Evolutionary conservation across 2,888 invertebrate genomes (phyloP).

Genomic region (Cheilosia soror): DNA sequence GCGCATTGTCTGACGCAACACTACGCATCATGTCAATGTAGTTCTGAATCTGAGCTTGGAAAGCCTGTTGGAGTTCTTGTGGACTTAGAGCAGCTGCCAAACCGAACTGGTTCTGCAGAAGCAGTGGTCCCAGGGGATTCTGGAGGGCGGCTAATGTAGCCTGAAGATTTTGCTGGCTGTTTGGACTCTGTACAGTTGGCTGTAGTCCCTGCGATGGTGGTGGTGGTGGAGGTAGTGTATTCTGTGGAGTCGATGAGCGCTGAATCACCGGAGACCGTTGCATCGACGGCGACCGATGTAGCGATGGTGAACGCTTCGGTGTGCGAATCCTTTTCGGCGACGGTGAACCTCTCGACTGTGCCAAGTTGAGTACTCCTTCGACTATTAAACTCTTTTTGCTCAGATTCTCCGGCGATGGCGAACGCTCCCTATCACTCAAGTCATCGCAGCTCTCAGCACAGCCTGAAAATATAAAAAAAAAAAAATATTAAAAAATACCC

Average conservation of each 20-base stretch:
- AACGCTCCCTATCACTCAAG: slow-evolving; percentile 61
- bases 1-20: slow-evolving; percentile 79
- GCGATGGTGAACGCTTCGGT: slow-evolving; percentile 54
- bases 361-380: slow-evolving; percentile 80
- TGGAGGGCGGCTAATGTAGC: slow-evolving; percentile 79
- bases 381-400: slow-evolving; percentile 77
- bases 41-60: slow-evolving; percentile 82
- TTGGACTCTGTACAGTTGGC: slow-evolving; percentile 49
- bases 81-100: slow-evolving; percentile 78
- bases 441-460: slow-evolving; percentile 79
- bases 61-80: slow-evolving; percentile 81
- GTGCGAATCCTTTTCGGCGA: slow-evolving; percentile 76
- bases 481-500: slow-evolving; percentile 15
- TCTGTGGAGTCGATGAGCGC: slow-evolving; percentile 61
- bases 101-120: slow-evolving; percentile 80
- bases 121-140: slow-evolving; percentile 79
- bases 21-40: slow-evolving; percentile 83
- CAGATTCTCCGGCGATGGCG: slow-evolving; percentile 79
- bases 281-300: slow-evolving; percentile 34
- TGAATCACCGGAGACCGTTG: slow-evolving; percentile 32
- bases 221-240: slow-evolving; percentile 69
- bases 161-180: slow-evolving; percentile 69
- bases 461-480: slow-evolving; percentile 78
- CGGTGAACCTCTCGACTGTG: slow-evolving; percentile 71
- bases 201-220: slow-evolving; percentile 29